Conservation (phyloP, 2,797 vertebrate species). For the Melanotaenia maccullochi region DNA sequence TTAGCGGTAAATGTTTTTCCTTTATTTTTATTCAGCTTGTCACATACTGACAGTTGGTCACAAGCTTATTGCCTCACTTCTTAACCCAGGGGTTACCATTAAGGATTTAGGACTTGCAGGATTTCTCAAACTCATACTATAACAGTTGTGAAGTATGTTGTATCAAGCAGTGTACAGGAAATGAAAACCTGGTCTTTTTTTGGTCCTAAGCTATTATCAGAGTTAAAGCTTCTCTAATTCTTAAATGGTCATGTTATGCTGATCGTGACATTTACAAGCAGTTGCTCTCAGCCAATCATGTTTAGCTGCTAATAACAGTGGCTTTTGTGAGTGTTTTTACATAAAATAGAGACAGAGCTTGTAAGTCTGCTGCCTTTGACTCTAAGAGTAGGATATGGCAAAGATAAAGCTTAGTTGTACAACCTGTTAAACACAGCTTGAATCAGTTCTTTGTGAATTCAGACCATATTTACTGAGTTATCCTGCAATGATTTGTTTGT, state of each 20-base stretch:
- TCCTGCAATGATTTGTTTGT: background rate
- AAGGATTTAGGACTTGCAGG: no score
- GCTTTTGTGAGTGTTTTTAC: background rate
- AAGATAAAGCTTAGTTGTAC: background rate
- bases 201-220: background rate
- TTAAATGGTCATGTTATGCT: slow-evolving; percentile 34
- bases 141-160: background rate
- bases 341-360: background rate
- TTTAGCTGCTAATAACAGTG: slow-evolving; percentile 10
- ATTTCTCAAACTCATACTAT: no score
- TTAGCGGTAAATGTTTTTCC: no score
- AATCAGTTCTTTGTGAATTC: slow-evolving; percentile 18
- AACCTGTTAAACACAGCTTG: slow-evolving; percentile 4
- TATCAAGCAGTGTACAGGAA: slow-evolving; percentile 15
- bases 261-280: slow-evolving; percentile 26
- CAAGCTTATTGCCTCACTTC: no score
- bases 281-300: slow-evolving; percentile 18
- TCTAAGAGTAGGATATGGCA: background rate
- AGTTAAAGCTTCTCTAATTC: slow-evolving; percentile 25
- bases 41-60: no score
- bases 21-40: no score
- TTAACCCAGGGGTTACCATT: no score
- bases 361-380: background rate
- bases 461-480: background rate
- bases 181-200: slow-evolving; percentile 10